A percentile compares a stretch with the other conserved stretches of the same genome.
Conservation (phyloP, 2,888 invertebrate species). For the Hirtodrosophila histrioides region DNA sequence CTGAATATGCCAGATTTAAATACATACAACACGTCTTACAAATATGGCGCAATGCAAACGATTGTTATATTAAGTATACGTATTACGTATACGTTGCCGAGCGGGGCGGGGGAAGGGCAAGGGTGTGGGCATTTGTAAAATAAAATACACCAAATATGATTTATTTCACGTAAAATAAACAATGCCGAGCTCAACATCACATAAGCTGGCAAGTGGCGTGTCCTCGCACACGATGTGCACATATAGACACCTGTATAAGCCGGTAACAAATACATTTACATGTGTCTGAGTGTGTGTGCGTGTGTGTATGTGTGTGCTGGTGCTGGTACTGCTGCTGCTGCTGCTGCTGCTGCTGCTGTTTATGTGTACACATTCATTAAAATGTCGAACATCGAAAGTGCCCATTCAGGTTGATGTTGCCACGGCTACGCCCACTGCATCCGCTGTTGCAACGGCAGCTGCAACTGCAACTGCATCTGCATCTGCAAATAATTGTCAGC, state of each 20-base stretch:
- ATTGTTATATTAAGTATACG: constrained; percentile 24
- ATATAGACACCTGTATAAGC: constrained; percentile 61
- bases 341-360: constrained; percentile 55
- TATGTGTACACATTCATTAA: constrained; percentile 79
- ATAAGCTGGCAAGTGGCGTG: constrained; percentile 49
- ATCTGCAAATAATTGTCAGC: constrained; percentile 82
- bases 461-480: constrained; percentile 47
- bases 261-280: constrained; percentile 55
- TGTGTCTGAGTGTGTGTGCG: constrained; percentile 17
- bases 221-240: constrained; percentile 21
- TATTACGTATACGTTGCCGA: constrained; percentile 17
- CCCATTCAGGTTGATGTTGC: constrained; percentile 77
- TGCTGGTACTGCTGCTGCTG: constrained; percentile 37
- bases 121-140: constrained; percentile 29
- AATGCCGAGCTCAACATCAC: constrained; percentile 55
- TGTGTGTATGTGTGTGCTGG: constrained; percentile 14
- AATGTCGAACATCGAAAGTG: constrained; percentile 80
- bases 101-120: too few species aligned
- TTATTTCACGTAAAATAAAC: constrained; percentile 76
- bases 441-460: constrained; percentile 33
- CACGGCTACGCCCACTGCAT: constrained; percentile 69
- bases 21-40: constrained; percentile 9
- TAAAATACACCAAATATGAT: constrained; percentile 69
- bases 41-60: constrained; percentile 5
- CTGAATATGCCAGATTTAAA: background rate